Conservation (phyloP, 2,797 vertebrate species). For the Protonibea diacanthus region DNA sequence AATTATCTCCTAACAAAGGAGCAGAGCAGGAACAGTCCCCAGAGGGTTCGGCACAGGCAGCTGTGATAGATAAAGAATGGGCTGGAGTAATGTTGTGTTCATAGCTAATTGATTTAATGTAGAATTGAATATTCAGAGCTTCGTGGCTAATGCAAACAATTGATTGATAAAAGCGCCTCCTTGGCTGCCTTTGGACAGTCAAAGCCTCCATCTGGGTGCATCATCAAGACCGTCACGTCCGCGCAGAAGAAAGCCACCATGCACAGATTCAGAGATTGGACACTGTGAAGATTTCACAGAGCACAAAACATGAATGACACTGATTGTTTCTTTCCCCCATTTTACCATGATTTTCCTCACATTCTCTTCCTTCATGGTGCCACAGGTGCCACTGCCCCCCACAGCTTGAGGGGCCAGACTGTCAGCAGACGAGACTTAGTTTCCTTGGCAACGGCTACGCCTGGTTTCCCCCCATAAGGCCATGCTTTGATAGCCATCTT, state of each 20-base stretch:
- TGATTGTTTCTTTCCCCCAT: slow-evolving; percentile 60
- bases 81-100: slow-evolving; percentile 60
- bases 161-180: slow-evolving; percentile 53
- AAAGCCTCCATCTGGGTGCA: slow-evolving; percentile 31
- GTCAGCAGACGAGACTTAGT: slow-evolving; percentile 89
- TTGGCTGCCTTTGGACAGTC: slow-evolving; percentile 34
- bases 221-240: slow-evolving; percentile 50
- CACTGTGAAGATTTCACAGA: slow-evolving; percentile 46
- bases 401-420: slow-evolving; percentile 88
- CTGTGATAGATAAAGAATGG: slow-evolving; percentile 70
- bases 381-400: slow-evolving; percentile 89
- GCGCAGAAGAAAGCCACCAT: slow-evolving; percentile 5
- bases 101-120: slow-evolving; percentile 76
- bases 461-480: slow-evolving; percentile 90
- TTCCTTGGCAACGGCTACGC: slow-evolving; percentile 92
- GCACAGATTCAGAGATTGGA: slow-evolving; percentile 38
- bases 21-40: slow-evolving; percentile 56
- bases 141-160: slow-evolving; percentile 53
- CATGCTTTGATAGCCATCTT: slow-evolving; percentile 89
- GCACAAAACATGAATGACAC: slow-evolving; percentile 43
- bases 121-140: slow-evolving; percentile 63
- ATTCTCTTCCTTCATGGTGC: slow-evolving; percentile 35
- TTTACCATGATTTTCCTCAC: slow-evolving; percentile 50
- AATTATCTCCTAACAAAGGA: slow-evolving; percentile 78
- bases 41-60: slow-evolving; percentile 61